phyloP scores from a whole-genome alignment of 1,140 invertebrate genomes.

The Neelides sp. region DNA sequence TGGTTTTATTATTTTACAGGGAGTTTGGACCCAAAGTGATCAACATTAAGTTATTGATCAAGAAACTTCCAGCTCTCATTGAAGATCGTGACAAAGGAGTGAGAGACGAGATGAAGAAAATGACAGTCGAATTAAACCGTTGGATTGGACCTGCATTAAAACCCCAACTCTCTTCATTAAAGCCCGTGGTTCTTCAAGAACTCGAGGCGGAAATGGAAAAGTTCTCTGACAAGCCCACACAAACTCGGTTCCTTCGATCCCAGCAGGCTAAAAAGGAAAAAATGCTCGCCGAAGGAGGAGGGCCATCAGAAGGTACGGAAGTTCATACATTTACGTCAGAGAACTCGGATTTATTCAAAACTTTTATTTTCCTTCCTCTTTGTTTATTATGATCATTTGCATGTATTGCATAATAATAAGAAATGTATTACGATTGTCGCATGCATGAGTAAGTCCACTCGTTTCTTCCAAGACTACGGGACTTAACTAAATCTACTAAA shows the following conservation, averaged over 20 bases:
- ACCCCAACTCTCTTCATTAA: conserved; percentile 69
- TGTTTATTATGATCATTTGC: too few relatives aligned
- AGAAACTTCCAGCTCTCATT: conserved; percentile 66
- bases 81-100: conserved; percentile 86
- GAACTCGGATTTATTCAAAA: too few relatives aligned
- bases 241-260: conserved; percentile 69
- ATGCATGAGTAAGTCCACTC: too few relatives aligned
- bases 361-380: too few relatives aligned
- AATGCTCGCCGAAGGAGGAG: conserved; percentile 44
- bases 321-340: too few relatives aligned
- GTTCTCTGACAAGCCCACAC: conserved; percentile 53
- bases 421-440: too few relatives aligned
- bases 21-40: conserved; percentile 89
- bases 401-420: too few relatives aligned
- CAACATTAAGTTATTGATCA: conserved; percentile 74
- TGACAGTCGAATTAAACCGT: conserved; percentile 81
- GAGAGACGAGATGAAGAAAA: conserved; percentile 73
- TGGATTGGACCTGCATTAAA: conserved; percentile 81
- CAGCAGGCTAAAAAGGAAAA: conserved; percentile 67
- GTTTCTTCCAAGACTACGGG: too few relatives aligned
- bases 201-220: conserved; percentile 78
- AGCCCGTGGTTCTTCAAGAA: conserved; percentile 75
- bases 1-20: conserved; percentile 35
- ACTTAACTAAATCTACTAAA: too few relatives aligned
- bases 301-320: conserved; percentile 38